Base-by-base conservation (phyloP, 2,113 vertebrate genomes). In the Thunnus maccoyii region DNA sequence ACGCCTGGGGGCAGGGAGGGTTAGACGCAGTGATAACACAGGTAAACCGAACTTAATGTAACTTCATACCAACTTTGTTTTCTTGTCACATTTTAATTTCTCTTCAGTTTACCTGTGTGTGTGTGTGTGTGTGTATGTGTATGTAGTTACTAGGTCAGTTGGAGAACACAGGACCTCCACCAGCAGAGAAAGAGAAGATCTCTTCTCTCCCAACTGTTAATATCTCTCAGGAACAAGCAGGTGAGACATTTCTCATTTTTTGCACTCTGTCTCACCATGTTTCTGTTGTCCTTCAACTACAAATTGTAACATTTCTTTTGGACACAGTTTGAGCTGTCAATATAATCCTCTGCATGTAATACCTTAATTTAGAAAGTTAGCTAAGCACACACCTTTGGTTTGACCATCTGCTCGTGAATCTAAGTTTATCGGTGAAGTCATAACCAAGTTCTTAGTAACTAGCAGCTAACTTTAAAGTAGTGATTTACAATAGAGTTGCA, bases 11-110 rank as follows among this genome's bases (percentile, higher is more conserved):
- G 79, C 98, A 99, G 91, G 97, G 97, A 32, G 98, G 98, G 80
- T 95, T 99, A 7, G 98, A 99, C 17, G 97, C 98, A 1, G 97
- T 99, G 58, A 97, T 99, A 91, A 99, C 98, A 72, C 98, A 99
- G 97, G 98, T 99, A 90, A 72, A 68, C 12, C 22, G 17, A 70
- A 74, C 15, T 9, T 20, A 4, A 13, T 13, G 17, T 15, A 54
- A 56, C 18, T 11, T 52, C 15, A 6, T 57, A 20, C 14, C 11
- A 60, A 32, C 3, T 32, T 25, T 15, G 11, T 30, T 13, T 20
- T 27, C 1, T 6, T 25, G 20, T 22, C 27, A 14, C 7, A 1
- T 25, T 56, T 20, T 9, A 67, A 18, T 77, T 6, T 7, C 10
- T 88, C 58, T 79, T 72, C 41, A 66, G 71, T 72, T 88, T 48